phyloP scores from a whole-genome alignment of 2,797 vertebrate species.

The Liasis olivaceus region DNA sequence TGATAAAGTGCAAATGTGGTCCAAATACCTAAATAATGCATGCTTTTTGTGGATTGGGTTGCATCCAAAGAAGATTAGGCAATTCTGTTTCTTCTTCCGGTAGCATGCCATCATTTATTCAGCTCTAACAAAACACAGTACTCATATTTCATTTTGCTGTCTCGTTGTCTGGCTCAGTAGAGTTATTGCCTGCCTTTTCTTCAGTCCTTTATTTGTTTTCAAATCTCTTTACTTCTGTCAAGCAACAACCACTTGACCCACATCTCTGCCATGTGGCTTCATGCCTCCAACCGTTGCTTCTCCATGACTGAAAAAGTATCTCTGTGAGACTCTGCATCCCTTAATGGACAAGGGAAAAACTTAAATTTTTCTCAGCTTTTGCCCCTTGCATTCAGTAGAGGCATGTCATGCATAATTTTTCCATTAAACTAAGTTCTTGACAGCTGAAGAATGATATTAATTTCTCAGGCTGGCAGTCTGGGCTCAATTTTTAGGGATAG shows the following conservation, averaged over 20 bases:
- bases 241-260: constrained; percentile 34
- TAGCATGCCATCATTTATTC: constrained; percentile 21
- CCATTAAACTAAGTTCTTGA: constrained; percentile 45
- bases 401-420: constrained; percentile 58
- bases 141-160: constrained; percentile 8
- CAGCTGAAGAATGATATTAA: constrained; percentile 55
- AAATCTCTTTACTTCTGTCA: constrained; percentile 36
- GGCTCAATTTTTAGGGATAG: constrained; percentile 95
- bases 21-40: constrained; percentile 23
- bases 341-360: constrained; percentile 50
- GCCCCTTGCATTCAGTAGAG: constrained; percentile 36
- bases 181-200: constrained; percentile 40
- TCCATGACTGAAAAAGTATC: constrained; percentile 58
- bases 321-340: constrained; percentile 52
- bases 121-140: constrained; percentile 17
- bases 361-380: constrained; percentile 36
- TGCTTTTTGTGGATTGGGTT: constrained; percentile 25
- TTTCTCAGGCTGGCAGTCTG: constrained; percentile 90
- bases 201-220: constrained; percentile 20
- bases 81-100: background rate
- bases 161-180: background rate
- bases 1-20: constrained; percentile 15
- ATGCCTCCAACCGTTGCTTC: constrained; percentile 39
- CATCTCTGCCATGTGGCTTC: constrained; percentile 43
- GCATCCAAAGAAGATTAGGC: background rate